These are phyloP conservation scores for Actinia tenebrosa DNA, from an alignment of 64 coral and sea anemone species.

Conservation along the genomic window DNA sequence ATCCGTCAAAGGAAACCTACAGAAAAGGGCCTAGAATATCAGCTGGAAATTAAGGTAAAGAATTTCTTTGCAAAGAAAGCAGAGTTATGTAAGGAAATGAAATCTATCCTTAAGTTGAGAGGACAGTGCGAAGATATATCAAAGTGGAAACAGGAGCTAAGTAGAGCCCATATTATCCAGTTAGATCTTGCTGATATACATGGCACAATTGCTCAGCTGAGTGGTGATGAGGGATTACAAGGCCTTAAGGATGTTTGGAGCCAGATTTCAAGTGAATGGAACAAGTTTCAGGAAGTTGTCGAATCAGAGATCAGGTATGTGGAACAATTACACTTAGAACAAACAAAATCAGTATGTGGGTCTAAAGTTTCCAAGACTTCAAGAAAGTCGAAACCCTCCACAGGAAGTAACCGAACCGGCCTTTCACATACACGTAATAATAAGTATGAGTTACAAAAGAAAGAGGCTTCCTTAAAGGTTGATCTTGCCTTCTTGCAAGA, in stretches of 20 bases:
- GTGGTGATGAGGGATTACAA: neutral
- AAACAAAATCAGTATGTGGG: neutral
- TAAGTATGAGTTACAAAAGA: neutral
- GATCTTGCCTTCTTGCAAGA: neutral
- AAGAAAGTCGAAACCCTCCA: neutral
- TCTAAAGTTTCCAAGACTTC: neutral
- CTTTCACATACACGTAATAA: neutral
- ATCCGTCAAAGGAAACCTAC: slow-evolving; percentile 1
- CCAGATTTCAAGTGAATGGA: slow-evolving; percentile 8
- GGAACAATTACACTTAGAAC: slow-evolving; percentile 14
- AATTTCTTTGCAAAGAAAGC: neutral
- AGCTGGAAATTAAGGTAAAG: slow-evolving; percentile 7
- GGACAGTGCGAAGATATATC: slow-evolving; percentile 15
- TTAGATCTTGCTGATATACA: slow-evolving; percentile 4
- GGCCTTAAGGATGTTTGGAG: neutral
- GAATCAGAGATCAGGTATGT: slow-evolving; percentile 20
- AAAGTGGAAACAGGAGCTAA: slow-evolving; percentile 33
- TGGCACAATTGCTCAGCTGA: neutral
- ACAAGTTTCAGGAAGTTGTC: neutral
- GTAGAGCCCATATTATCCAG: slow-evolving; percentile 13
- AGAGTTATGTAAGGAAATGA: slow-evolving; percentile 14
- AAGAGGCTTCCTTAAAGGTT: neutral
- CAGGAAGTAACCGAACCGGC: neutral
- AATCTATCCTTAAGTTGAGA: slow-evolving; percentile 16
- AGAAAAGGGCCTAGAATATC: slow-evolving; percentile 10